Percentiles rank a stretch among this genome's conserved stretches.
These are phyloP conservation scores for Cataglyphis rosenhaueri DNA, from an alignment of 2,888 invertebrate genomes.

Conservation along the genomic window DNA sequence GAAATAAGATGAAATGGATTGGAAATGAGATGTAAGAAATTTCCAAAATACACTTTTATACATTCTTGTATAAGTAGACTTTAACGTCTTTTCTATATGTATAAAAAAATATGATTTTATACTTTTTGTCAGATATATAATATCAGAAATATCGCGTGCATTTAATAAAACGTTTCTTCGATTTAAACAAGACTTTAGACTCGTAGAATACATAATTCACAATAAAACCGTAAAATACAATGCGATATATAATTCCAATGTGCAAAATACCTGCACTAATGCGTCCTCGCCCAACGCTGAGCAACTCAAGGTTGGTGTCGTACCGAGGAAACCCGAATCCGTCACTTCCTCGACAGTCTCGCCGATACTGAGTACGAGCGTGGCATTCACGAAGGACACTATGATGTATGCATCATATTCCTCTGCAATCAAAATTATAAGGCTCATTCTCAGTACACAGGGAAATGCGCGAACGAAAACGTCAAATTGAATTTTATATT, in stretches of 20 bases:
- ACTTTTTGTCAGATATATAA: not conserved
- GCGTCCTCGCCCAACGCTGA: slow-evolving; percentile 99
- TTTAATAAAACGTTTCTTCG: not conserved
- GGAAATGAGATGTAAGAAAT: not conserved
- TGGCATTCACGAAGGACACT: slow-evolving; percentile 99
- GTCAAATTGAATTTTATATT: slow-evolving; percentile 34
- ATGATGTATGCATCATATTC: slow-evolving; percentile 99
- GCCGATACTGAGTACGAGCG: slow-evolving; percentile 99
- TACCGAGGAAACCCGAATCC: slow-evolving; percentile 99
- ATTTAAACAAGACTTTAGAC: not conserved
- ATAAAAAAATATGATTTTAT: not conserved
- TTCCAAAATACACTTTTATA: too few relatives aligned
- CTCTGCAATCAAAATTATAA: slow-evolving; percentile 92
- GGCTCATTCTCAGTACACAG: slow-evolving; percentile 67
- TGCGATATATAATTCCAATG: slow-evolving; percentile 12
- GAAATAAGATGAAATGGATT: not conserved
- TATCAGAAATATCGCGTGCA: not conserved
- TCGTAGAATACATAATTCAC: not conserved
- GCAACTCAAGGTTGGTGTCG: slow-evolving; percentile 99
- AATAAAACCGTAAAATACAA: not conserved
- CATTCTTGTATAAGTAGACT: too few relatives aligned
- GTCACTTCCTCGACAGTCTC: slow-evolving; percentile 99
- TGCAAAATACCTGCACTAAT: slow-evolving; percentile 92
- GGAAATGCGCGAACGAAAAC: slow-evolving; percentile 25
- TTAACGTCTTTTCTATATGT: not conserved